Conservation (phyloP, 2,113 vertebrate species). For the Coptodon rendalli region DNA sequence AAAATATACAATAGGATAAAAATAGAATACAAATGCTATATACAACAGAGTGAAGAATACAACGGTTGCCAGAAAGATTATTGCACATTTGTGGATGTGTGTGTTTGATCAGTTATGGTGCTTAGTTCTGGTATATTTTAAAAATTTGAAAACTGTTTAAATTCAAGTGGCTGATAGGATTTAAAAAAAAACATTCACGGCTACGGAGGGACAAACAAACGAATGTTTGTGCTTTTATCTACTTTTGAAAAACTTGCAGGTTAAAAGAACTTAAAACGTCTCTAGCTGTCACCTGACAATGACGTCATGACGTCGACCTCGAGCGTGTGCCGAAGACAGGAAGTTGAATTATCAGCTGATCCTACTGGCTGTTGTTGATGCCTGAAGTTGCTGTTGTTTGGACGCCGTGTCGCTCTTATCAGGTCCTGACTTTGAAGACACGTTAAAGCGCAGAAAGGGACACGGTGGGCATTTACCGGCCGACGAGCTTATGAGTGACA, state of each 20-base stretch:
- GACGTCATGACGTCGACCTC: conserved; percentile 4
- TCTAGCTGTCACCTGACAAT: neutral
- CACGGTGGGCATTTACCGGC: neutral
- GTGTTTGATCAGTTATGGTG: too few species aligned
- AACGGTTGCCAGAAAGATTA: too few species aligned
- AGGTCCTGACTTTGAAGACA: conserved; percentile 14
- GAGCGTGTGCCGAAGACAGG: conserved; percentile 32
- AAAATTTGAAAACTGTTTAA: neutral
- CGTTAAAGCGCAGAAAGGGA: neutral
- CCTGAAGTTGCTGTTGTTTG: conserved; percentile 64
- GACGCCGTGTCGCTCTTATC: conserved; percentile 47
- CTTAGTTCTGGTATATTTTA: neutral
- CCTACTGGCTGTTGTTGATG: conserved; percentile 69
- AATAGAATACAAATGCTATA: too few species aligned
- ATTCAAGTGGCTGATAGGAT: neutral
- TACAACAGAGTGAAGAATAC: too few species aligned
- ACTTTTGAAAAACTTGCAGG: neutral
- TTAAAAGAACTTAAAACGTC: neutral
- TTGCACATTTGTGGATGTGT: too few species aligned
- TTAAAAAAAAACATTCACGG: neutral
- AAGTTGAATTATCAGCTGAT: conserved; percentile 78
- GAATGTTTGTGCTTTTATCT: neutral
- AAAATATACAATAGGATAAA: too few species aligned
- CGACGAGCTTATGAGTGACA: neutral
- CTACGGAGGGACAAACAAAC: neutral